Conservation (phyloP, 2,113 vertebrate genomes). For the Paratilapia polleni region DNA sequence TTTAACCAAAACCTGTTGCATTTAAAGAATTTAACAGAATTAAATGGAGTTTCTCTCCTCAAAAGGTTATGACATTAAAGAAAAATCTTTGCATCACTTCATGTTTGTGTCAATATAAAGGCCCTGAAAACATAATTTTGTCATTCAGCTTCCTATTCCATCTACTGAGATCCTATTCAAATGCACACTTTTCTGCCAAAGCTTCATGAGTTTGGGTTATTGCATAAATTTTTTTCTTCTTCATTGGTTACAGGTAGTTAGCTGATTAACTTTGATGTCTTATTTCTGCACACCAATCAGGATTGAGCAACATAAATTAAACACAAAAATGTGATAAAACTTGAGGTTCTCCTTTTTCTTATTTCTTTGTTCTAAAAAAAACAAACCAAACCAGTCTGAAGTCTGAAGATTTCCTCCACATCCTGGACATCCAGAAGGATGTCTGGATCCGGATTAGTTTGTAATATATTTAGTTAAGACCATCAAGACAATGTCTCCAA, state of each 20-base stretch:
- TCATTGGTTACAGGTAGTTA: neutral
- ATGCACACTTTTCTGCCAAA: neutral
- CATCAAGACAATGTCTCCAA: neutral
- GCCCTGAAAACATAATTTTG: neutral
- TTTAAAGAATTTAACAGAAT: neutral
- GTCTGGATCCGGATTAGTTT: neutral
- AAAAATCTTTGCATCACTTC: neutral
- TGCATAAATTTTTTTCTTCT: neutral
- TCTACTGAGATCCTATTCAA: neutral
- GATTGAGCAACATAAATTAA: neutral
- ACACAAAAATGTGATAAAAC: neutral
- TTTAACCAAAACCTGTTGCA: slow-evolving; percentile 84
- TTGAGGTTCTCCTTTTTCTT: too few species aligned
- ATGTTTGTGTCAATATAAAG: neutral
- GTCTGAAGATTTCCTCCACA: neutral
- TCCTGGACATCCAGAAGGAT: neutral
- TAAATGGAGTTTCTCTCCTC: neutral
- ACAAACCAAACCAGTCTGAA: neutral
- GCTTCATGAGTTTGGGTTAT: neutral
- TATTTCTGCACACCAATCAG: neutral
- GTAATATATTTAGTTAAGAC: neutral
- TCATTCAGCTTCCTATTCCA: neutral
- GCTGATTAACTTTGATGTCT: neutral
- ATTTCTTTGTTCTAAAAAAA: too few species aligned
- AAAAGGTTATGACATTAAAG: neutral